These are phyloP conservation scores for Elanoides forficatus DNA, from an alignment of 2,113 vertebrate genomes.

Conservation along the genomic window DNA sequence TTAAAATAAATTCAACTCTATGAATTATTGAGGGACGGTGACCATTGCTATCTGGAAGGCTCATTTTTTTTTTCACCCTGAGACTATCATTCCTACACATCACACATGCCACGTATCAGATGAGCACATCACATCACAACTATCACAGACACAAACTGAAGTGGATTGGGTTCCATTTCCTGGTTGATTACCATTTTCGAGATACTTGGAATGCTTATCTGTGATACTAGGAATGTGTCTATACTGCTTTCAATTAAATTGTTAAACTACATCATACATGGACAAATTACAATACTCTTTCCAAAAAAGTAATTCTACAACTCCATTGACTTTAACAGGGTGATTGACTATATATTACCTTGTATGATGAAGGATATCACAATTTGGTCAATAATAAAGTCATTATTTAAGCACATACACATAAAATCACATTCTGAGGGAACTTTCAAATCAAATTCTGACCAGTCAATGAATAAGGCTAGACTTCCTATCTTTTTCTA, in stretches of 20 bases:
- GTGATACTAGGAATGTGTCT: neutral
- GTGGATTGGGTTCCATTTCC: neutral
- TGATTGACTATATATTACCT: neutral
- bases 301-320: neutral
- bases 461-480: neutral
- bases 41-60: neutral
- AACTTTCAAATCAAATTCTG: neutral
- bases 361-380: neutral
- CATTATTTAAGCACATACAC: neutral
- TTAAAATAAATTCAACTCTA: neutral
- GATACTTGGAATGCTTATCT: neutral
- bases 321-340: neutral
- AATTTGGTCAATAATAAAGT: neutral
- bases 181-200: neutral
- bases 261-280: neutral
- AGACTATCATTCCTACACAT: neutral
- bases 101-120: fast-evolving
- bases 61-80: neutral
- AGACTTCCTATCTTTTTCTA: neutral
- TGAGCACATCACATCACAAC: neutral
- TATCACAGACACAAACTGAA: neutral
- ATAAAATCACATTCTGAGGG: neutral
- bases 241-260: neutral
- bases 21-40: neutral
- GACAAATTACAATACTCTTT: neutral